Base-by-base conservation (phyloP, 1,140 invertebrate species). In the Ceratosolen solmsi region DNA sequence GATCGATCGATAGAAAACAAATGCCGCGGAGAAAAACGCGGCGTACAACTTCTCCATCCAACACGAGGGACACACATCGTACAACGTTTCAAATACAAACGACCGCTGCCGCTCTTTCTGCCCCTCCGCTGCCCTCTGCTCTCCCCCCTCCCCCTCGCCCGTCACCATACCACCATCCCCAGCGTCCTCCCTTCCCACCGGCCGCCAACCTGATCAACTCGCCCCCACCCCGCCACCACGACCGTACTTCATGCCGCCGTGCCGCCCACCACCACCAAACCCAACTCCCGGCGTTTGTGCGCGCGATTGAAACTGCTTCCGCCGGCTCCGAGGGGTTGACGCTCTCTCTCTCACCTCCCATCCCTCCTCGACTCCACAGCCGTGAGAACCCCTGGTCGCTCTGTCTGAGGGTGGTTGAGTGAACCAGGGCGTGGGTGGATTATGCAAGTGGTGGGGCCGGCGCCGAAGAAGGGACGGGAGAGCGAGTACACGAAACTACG, bases 381-480 rank as follows among this genome's bases (percentile, higher is more conserved):
- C 2, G 77, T 89, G 89, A 90, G 89, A 90, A 76, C 78, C 89
- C 81, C 88, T 88, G 89, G 41, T 36, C 17, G n/a, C 11, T 77
- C 70, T 73, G 84, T 86, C 86, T 86, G 86, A 88, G 87, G 89
- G 87, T 89, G 87, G 88, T 87, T 87, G 87, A 88, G 89, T 86
- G 88, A 89, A 90, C 82, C 87, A 88, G 88, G 89, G 89, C 89
- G 89, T 90, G 86, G 88, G 89, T 90, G 88, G 88, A 89, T 89
- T 87, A 86, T 84, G 84, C 84, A 83, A 83, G 84, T 83, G 80
- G 87, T 82, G 84, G 84, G 82, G 54, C 30, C 76, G 60, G 60
- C 70, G n/a, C 84, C 72, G 46, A 38, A 51, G 22, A 15, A 17
- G 22, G 33, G 60, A 84, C 85, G 84, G 85, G 84, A 83, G 83